Conservation (phyloP, 1,140 invertebrate species). For the Dreissena rostriformis region DNA sequence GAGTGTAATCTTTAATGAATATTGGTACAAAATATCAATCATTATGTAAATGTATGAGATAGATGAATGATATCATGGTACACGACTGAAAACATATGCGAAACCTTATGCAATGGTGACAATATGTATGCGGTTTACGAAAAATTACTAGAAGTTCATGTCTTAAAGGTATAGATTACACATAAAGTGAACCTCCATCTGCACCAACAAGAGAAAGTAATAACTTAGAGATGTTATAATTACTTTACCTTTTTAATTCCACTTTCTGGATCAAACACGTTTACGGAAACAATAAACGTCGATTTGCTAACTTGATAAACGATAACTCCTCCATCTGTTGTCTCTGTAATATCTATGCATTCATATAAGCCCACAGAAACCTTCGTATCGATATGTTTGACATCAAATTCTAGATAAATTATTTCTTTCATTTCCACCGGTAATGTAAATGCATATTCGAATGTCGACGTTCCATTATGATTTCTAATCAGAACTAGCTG, state of each 20-base stretch:
- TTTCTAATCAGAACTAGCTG: neutral
- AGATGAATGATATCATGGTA: slow-evolving; percentile 24
- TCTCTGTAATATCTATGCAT: neutral
- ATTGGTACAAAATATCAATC: neutral
- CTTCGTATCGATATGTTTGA: neutral
- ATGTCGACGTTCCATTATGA: neutral
- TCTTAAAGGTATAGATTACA: neutral
- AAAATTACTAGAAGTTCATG: neutral
- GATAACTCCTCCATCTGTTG: neutral
- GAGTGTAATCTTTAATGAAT: neutral
- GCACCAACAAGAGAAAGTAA: too few species aligned
- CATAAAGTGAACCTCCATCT: neutral
- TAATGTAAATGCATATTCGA: neutral
- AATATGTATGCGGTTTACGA: neutral
- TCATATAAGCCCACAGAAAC: neutral
- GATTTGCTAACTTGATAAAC: neutral
- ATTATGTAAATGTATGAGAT: slow-evolving; percentile 4
- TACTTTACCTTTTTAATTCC: neutral
- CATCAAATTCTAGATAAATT: neutral
- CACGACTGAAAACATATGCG: neutral
- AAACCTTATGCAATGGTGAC: neutral
- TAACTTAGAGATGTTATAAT: neutral
- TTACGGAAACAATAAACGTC: neutral
- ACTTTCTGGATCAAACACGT: neutral
- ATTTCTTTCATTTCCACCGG: neutral